Percentiles rank a stretch among this genome's conserved stretches.
Conservation (phyloP, 2,888 invertebrate genomes). For the Phalangium opilio region DNA sequence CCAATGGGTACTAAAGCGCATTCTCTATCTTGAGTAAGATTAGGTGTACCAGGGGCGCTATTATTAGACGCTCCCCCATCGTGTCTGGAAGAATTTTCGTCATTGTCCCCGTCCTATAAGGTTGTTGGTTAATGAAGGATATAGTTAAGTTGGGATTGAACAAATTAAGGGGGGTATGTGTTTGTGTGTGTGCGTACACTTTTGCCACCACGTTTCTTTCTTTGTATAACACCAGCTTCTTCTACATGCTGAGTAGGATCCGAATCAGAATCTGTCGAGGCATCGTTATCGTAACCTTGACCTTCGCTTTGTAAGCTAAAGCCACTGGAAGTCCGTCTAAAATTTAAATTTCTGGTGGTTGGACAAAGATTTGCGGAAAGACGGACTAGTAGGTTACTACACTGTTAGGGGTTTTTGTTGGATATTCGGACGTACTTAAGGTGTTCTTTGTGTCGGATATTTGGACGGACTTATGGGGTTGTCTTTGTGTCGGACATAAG, state of each 20-base stretch:
- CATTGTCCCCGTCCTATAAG: too few relatives aligned
- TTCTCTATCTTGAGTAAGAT: background rate
- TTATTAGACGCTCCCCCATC: too few relatives aligned
- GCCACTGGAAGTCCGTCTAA: conserved; percentile 22
- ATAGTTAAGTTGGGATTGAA: too few relatives aligned
- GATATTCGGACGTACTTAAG: background rate
- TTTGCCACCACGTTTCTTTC: conserved; percentile 9
- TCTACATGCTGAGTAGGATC: conserved; percentile 14
- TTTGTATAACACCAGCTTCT: conserved; percentile 17
- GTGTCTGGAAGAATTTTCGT: too few relatives aligned
- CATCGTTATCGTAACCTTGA: conserved; percentile 14
- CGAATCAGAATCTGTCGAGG: conserved; percentile 15
- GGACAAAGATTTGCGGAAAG: background rate
- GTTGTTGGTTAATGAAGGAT: too few relatives aligned
- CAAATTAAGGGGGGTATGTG: too few relatives aligned
- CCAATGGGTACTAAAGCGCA: background rate
- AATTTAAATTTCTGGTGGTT: background rate
- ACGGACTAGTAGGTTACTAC: too few relatives aligned
- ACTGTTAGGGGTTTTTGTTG: background rate
- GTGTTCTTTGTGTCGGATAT: background rate
- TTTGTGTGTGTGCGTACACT: too few relatives aligned
- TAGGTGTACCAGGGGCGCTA: conserved; percentile 11
- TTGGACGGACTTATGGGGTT: background rate
- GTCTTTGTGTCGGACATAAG: too few relatives aligned
- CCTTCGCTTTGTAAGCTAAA: conserved; percentile 21